These are phyloP conservation scores for Hoplodrina ambigua DNA, from an alignment of 2,888 invertebrate species.

Conservation along the genomic window DNA sequence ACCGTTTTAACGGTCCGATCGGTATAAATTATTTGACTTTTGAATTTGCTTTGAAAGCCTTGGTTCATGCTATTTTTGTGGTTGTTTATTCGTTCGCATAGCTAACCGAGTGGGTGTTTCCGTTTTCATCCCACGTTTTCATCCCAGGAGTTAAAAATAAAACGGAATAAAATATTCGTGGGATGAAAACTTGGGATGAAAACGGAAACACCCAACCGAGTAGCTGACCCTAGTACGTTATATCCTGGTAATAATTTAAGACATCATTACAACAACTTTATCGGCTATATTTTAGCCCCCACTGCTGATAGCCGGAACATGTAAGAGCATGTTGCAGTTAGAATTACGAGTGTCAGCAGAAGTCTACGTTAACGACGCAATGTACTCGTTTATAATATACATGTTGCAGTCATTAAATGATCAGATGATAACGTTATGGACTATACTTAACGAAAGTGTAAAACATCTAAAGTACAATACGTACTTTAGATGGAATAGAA, in stretches of 20 bases:
- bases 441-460: neutral
- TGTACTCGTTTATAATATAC: conserved; percentile 63
- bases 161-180: too few species aligned
- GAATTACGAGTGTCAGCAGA: neutral
- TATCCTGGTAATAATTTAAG: conserved; percentile 12
- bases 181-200: too few species aligned
- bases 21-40: too few species aligned
- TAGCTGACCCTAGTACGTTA: neutral
- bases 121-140: too few species aligned
- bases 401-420: conserved; percentile 66
- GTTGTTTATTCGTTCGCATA: neutral
- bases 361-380: conserved; percentile 53
- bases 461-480: too few species aligned
- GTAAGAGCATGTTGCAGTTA: neutral
- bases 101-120: neutral
- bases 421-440: conserved; percentile 12
- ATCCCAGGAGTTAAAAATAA: too few species aligned
- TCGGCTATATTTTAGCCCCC: conserved; percentile 6
- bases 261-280: conserved; percentile 8
- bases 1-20: too few species aligned
- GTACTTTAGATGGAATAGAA: too few species aligned
- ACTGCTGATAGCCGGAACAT: neutral
- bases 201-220: too few species aligned
- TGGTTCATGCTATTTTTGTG: neutral
- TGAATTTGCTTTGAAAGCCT: too few species aligned